phyloP scores from a whole-genome alignment of 2,888 invertebrate genomes.

The Rhamnusium bicolor region DNA sequence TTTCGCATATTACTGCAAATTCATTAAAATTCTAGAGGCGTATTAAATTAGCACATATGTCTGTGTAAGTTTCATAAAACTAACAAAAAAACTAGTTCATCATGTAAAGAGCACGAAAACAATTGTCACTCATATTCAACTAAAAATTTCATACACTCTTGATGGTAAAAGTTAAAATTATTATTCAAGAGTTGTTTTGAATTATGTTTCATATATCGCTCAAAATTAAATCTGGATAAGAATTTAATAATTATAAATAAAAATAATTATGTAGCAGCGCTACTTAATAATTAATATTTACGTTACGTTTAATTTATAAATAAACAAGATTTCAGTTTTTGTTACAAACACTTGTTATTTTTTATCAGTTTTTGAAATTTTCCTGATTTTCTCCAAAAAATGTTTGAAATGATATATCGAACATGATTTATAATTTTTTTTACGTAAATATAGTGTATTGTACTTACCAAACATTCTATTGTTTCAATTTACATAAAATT shows the following conservation, averaged over 20 bases:
- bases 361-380: too few relatives aligned
- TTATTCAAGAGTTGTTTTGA: background rate
- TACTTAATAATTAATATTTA: too few relatives aligned
- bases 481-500: too few relatives aligned
- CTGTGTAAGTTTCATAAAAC: constrained; percentile 34
- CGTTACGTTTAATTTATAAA: too few relatives aligned
- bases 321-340: too few relatives aligned
- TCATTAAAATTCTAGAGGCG: constrained; percentile 44
- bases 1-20: constrained; percentile 18
- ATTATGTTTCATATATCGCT: background rate
- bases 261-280: background rate
- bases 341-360: too few relatives aligned
- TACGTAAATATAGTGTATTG: too few relatives aligned
- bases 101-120: constrained; percentile 10
- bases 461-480: too few relatives aligned
- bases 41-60: constrained; percentile 39
- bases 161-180: constrained; percentile 17
- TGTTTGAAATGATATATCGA: too few relatives aligned
- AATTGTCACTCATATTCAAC: constrained; percentile 38
- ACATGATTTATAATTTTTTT: too few relatives aligned
- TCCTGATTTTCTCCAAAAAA: too few relatives aligned
- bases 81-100: constrained; percentile 25
- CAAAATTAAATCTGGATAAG: background rate
- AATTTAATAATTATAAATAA: too few relatives aligned
- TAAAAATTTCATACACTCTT: constrained; percentile 19